Percentiles rank a stretch among this genome's conserved stretches.
Conservation (phyloP, 2,888 invertebrate genomes). For the Caenorhabditis becei region DNA sequence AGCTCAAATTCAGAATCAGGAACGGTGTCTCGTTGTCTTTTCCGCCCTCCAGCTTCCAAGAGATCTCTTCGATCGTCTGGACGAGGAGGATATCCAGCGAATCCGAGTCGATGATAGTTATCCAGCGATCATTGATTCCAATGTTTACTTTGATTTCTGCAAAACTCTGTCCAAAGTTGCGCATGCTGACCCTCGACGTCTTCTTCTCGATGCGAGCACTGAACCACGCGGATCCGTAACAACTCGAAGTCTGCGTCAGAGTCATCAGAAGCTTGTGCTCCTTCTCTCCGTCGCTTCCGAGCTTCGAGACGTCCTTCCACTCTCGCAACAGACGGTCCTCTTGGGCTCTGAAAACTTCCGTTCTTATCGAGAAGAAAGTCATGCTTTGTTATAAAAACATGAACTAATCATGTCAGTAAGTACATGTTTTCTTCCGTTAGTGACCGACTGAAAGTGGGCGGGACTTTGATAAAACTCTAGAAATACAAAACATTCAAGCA, state of each 20-base stretch:
- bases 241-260: constrained; percentile 36
- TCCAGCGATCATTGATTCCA: constrained; percentile 90
- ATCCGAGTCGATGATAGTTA: constrained; percentile 90
- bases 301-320: constrained; percentile 24
- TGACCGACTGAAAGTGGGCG: background rate
- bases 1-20: constrained; percentile 48
- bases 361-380: background rate
- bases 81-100: constrained; percentile 83
- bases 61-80: constrained; percentile 64
- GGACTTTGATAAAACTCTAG: too few species aligned
- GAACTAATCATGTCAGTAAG: too few species aligned
- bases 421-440: background rate
- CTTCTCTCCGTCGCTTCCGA: constrained; percentile 5
- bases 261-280: constrained; percentile 19
- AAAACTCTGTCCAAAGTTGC: constrained; percentile 48
- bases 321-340: constrained; percentile 24
- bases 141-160: constrained; percentile 84
- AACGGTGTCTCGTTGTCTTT: constrained; percentile 21
- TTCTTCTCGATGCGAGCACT: constrained; percentile 38
- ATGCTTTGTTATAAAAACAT: too few species aligned
- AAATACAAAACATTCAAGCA: too few species aligned
- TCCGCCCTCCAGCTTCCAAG: constrained; percentile 41
- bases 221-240: constrained; percentile 58
- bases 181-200: constrained; percentile 35
- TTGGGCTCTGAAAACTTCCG: constrained; percentile 29